phyloP scores from a whole-genome alignment of 1,140 invertebrate genomes.

The Cotesia typhae region DNA sequence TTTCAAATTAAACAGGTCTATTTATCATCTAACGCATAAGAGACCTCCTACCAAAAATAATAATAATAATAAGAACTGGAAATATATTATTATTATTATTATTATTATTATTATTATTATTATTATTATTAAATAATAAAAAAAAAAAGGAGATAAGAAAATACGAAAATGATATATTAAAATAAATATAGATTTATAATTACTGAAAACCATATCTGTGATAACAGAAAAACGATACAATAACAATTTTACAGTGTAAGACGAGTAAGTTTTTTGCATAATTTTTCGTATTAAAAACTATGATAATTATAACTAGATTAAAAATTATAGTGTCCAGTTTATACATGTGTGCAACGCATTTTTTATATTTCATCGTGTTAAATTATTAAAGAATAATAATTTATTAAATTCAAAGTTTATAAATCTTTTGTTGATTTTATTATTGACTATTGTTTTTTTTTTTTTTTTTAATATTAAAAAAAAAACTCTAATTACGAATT shows the following conservation, averaged over 20 bases:
- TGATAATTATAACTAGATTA: not conserved
- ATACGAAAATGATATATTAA: constrained; percentile 19
- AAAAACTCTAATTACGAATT: constrained; percentile 1
- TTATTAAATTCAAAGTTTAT: not conserved
- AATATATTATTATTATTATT: not conserved
- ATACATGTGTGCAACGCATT: not conserved
- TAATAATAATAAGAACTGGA: not conserved
- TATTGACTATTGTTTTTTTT: constrained; percentile 6
- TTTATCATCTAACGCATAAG: constrained; percentile 42
- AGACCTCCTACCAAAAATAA: constrained; percentile 52
- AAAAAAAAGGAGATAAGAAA: not conserved
- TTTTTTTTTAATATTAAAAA: constrained; percentile 7
- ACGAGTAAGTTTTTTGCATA: constrained; percentile 44
- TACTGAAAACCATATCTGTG: constrained; percentile 61
- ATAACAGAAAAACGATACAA: constrained; percentile 65
- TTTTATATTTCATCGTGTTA: constrained; percentile 1
- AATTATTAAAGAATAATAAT: not conserved
- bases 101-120: too few species aligned
- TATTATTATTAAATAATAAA: constrained; percentile 6
- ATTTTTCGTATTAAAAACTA: constrained; percentile 43
- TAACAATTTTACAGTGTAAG: constrained; percentile 54
- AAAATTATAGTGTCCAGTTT: constrained; percentile 3
- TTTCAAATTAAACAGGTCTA: constrained; percentile 1
- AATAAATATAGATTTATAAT: constrained; percentile 22
- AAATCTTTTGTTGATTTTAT: not conserved